Evolutionary conservation across 2,797 vertebrate genomes (phyloP).

Genomic region (Lacerta bilineata): DNA sequence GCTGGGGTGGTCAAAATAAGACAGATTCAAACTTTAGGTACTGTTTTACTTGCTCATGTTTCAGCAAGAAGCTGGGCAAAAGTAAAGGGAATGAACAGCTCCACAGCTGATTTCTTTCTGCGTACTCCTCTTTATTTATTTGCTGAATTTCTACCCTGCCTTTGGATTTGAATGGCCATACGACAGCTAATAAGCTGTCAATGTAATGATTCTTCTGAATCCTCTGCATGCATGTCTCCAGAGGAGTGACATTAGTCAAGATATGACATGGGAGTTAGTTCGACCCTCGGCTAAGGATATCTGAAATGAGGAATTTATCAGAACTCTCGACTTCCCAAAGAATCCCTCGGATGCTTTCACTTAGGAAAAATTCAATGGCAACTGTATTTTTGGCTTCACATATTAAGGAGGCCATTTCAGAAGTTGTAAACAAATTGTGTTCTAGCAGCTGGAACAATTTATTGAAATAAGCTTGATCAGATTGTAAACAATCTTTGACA

Average conservation of each 20-base stretch:
- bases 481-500: constrained; percentile 14
- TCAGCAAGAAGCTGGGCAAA: neutral
- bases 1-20: neutral
- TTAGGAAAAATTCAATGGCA: neutral
- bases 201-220: neutral
- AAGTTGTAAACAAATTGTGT: neutral
- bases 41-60: neutral
- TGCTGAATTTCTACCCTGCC: neutral
- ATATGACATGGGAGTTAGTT: neutral
- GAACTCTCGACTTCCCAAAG: neutral
- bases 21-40: neutral
- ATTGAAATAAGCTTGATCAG: neutral
- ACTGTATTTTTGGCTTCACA: neutral
- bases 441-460: neutral
- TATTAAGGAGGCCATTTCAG: neutral
- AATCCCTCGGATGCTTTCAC: neutral
- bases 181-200: neutral
- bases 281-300: neutral
- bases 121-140: neutral
- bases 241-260: neutral
- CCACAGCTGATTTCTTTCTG: neutral
- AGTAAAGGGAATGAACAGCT: neutral
- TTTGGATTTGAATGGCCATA: neutral
- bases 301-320: neutral
- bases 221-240: neutral